Conservation (phyloP, 2,113 vertebrate genomes). For the Chiloscyllium plagiosum region DNA sequence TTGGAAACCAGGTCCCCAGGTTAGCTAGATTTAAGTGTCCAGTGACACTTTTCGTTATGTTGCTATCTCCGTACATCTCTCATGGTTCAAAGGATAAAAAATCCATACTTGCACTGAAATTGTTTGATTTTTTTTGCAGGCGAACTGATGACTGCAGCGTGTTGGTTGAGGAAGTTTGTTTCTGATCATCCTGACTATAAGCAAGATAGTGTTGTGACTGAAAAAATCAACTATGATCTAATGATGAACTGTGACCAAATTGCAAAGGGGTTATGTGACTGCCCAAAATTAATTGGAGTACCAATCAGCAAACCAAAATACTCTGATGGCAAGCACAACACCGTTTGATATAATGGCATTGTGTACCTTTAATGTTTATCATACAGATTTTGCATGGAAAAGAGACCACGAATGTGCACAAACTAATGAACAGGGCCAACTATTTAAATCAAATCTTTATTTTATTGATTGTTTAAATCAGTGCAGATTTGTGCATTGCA, state of each 20-base stretch:
- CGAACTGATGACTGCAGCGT: constrained; percentile 91
- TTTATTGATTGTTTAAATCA: constrained; percentile 51
- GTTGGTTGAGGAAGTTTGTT: constrained; percentile 93
- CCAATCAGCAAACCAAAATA: constrained; percentile 71
- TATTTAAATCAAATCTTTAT: constrained; percentile 43
- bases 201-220: constrained; percentile 85
- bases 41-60: no score
- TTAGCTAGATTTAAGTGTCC: no score
- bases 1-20: no score
- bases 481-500: constrained; percentile 53
- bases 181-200: constrained; percentile 83
- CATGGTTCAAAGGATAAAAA: background rate
- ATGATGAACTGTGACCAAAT: constrained; percentile 78
- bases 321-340: constrained; percentile 33
- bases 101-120: background rate
- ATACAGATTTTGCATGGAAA: constrained; percentile 46
- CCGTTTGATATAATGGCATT: constrained; percentile 26
- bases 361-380: constrained; percentile 10
- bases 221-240: constrained; percentile 91
- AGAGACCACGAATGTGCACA: constrained; percentile 61
- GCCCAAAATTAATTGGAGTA: constrained; percentile 80
- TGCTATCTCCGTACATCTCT: no score
- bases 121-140: constrained; percentile 55
- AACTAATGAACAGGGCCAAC: constrained; percentile 50
- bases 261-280: constrained; percentile 72